Base-by-base conservation (phyloP, 2,797 vertebrate species). In the Sarcoramphus papa region DNA sequence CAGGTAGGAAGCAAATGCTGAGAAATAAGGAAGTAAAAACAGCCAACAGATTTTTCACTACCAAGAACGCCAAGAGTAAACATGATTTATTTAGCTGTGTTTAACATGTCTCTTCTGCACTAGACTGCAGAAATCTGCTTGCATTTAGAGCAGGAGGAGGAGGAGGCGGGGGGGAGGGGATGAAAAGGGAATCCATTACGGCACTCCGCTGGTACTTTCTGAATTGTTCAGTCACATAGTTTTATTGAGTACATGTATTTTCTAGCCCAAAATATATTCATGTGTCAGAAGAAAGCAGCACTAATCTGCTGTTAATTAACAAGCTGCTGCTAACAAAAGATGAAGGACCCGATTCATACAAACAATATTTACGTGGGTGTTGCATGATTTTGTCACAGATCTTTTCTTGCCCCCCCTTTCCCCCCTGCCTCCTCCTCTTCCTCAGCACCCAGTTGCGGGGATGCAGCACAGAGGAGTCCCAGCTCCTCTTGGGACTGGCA, bases 1-100 rank as follows among this genome's bases (percentile, higher is more conserved):
- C 98, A 98, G 98, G 98, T 98, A 98, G 98, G 98, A 98, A 98
- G 98, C 98, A 98, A 98, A 98, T 96, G 97, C 98, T 98, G 97
- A 98, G 97, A 98, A 98, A 98, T 97, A 98, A 98, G 98, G 98
- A 98, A 98, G 98, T 98, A 96, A 97, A 98, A 98, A 98, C 96
- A 98, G 98, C 98, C 98, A 98, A 98, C 97, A 97, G 95, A 97
- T 98, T 97, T 98, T 98, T 97, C 98, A 97, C 98, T 97, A 96
- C 96, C 95, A 97, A 97, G 98, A 98, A 98, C 89, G 96, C 97
- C 97, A 98, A 98, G 97, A 97, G 97, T 98, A 98, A 98, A 98
- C 98, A 98, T 97, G 97, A 98, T 98, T 98, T 98, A 98, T 98
- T 98, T 98, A 98, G 98, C 97, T 95, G 97, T 97, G 97, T 97